Conservation (phyloP, 2,113 vertebrate genomes). For the Mellivora capensis region DNA sequence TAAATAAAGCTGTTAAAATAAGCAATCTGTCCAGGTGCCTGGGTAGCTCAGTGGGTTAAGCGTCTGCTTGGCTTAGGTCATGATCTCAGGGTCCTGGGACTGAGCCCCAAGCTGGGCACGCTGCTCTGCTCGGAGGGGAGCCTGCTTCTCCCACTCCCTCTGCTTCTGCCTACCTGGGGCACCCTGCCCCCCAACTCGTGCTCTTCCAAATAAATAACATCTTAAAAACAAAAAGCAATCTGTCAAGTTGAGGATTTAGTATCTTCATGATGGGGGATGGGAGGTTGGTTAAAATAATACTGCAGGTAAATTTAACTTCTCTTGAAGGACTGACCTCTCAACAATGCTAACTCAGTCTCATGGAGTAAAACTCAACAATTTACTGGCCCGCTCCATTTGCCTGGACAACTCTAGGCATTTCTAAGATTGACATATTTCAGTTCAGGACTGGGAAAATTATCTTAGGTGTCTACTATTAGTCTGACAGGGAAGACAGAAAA, state of each 20-base stretch:
- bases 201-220: not conserved
- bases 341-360: not conserved
- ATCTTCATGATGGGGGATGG: not conserved
- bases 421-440: not conserved
- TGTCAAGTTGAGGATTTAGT: slow-evolving; percentile 3
- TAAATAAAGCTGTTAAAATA: slow-evolving; percentile 57
- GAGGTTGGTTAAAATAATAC: slow-evolving; percentile 36
- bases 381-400: not conserved
- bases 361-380: not conserved
- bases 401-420: not conserved
- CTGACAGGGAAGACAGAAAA: not conserved
- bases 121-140: not conserved
- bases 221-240: not conserved
- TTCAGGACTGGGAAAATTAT: not conserved
- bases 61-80: not conserved
- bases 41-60: not conserved
- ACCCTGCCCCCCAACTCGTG: not conserved
- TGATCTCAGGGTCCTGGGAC: not conserved
- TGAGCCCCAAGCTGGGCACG: not conserved
- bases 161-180: not conserved
- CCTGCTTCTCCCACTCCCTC: not conserved
- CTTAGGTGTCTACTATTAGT: slow-evolving; percentile 15
- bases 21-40: not conserved
- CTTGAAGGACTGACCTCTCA: not conserved
- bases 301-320: slow-evolving; percentile 24